These are phyloP conservation scores for Reticulitermes speratus DNA, from an alignment of 1,140 invertebrate genomes.

Conservation along the genomic window DNA sequence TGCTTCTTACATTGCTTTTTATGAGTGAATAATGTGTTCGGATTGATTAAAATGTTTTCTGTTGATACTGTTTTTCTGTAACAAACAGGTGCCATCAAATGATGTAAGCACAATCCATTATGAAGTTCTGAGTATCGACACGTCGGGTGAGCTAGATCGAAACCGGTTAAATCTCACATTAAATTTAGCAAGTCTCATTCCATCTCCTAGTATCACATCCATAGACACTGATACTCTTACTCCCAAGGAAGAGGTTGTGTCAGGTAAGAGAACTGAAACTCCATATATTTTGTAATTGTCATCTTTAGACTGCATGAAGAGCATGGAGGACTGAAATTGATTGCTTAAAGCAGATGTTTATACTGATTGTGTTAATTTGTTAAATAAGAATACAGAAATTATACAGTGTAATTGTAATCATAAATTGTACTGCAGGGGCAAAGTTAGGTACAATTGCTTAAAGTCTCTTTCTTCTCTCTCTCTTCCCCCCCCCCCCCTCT, in stretches of 20 bases:
- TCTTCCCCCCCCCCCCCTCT: too few relatives aligned
- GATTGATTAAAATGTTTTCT: conserved; percentile 22
- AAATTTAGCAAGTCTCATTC: conserved; percentile 65
- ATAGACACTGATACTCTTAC: conserved; percentile 75
- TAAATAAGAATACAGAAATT: too few relatives aligned
- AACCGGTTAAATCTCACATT: conserved; percentile 72
- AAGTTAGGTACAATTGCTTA: too few relatives aligned
- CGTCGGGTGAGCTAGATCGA: conserved; percentile 79
- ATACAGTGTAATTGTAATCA: too few relatives aligned
- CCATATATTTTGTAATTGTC: too few relatives aligned
- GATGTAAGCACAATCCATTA: conserved; percentile 65
- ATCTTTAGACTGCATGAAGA: too few relatives aligned
- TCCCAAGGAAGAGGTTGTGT: conserved; percentile 74
- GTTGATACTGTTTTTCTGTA: not conserved
- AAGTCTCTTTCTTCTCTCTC: too few relatives aligned
- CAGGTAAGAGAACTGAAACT: conserved; percentile 55
- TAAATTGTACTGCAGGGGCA: too few relatives aligned
- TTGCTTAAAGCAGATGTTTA: too few relatives aligned
- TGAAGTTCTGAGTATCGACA: conserved; percentile 79
- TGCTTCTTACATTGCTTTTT: not conserved
- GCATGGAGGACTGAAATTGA: too few relatives aligned
- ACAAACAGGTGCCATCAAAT: conserved; percentile 48
- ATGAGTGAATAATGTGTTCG: not conserved
- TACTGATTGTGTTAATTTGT: too few relatives aligned
- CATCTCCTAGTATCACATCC: conserved; percentile 69